phyloP scores from a whole-genome alignment of 2,113 vertebrate genomes.

The Oryzias woworae region DNA sequence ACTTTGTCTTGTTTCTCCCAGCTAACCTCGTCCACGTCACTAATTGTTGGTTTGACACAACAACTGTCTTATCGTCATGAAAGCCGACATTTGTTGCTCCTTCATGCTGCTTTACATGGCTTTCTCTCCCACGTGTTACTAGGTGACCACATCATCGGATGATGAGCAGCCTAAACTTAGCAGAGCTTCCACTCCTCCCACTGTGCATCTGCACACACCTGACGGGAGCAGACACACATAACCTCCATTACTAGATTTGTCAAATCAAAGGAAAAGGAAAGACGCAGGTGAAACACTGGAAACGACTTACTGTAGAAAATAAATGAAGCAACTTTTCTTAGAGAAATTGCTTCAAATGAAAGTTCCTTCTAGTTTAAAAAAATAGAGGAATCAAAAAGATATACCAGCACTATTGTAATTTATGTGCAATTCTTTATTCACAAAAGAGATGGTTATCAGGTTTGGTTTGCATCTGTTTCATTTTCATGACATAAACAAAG shows the following conservation, averaged over 20 bases:
- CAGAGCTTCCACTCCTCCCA: background rate
- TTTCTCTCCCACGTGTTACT: conserved; percentile 15
- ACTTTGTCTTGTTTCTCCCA: background rate
- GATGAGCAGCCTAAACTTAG: conserved; percentile 17
- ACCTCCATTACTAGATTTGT: no score
- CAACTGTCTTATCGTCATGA: conserved; percentile 28
- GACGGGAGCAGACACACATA: no score
- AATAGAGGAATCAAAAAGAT: no score
- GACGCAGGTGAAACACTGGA: background rate
- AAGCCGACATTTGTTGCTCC: conserved; percentile 23
- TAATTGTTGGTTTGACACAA: conserved; percentile 23
- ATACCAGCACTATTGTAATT: no score
- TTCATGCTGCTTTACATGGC: conserved; percentile 32
- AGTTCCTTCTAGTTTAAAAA: no score
- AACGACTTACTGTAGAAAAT: background rate
- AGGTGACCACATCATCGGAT: conserved; percentile 12
- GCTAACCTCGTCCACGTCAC: background rate
- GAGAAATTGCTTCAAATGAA: no score
- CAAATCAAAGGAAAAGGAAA: background rate
- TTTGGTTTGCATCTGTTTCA: no score
- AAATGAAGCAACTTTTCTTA: no score
- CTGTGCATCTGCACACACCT: no score
- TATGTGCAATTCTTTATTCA: no score
- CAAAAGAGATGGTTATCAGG: no score
- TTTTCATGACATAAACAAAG: no score